These are phyloP conservation scores for Puffinus mauretanicus DNA, from an alignment of 2,113 vertebrate genomes.

Conservation along the genomic window DNA sequence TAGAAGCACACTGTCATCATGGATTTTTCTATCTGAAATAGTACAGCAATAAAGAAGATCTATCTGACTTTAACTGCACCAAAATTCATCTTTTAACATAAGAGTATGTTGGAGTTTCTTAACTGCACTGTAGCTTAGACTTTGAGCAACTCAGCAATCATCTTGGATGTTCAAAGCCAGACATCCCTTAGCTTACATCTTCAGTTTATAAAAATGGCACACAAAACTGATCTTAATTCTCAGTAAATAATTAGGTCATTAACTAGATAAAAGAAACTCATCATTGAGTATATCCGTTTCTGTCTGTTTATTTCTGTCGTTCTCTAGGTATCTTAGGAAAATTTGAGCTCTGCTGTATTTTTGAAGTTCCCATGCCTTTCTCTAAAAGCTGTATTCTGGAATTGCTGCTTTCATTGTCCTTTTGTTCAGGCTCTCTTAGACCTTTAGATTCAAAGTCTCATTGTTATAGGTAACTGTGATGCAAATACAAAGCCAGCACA, in stretches of 20 bases:
- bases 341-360: not conserved
- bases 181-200: not conserved
- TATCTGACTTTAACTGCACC: not conserved
- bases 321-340: not conserved
- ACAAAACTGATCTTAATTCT: not conserved
- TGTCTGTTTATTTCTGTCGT: not conserved
- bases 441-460: not conserved
- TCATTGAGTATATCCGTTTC: not conserved
- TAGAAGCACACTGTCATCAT: not conserved
- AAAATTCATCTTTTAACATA: not conserved
- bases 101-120: not conserved
- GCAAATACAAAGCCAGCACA: not conserved
- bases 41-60: not conserved
- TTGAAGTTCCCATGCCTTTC: not conserved
- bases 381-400: not conserved
- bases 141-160: not conserved
- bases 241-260: not conserved
- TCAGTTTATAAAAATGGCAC: not conserved
- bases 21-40: slow-evolving; percentile 2
- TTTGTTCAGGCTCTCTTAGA: not conserved
- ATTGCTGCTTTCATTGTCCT: not conserved
- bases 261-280: not conserved
- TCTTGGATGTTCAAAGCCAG: not conserved
- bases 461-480: not conserved
- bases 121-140: not conserved